Conservation (phyloP, 2,888 invertebrate species). For the Eilema griseolum region DNA sequence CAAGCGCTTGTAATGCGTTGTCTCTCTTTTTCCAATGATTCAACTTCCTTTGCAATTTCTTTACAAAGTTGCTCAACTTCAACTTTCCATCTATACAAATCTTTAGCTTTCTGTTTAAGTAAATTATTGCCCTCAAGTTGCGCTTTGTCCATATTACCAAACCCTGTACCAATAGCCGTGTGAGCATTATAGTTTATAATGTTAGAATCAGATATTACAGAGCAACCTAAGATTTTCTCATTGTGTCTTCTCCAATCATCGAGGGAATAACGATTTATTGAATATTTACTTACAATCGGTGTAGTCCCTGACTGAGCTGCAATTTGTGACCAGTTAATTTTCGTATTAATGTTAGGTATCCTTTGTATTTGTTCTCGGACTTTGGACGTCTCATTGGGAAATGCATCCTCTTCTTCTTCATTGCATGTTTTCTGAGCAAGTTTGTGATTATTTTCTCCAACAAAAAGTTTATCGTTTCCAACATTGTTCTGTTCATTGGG, state of each 20-base stretch:
- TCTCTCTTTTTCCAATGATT: slow-evolving; percentile 89
- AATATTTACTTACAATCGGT: slow-evolving; percentile 91
- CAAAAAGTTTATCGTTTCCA: not conserved
- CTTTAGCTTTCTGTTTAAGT: slow-evolving; percentile 88
- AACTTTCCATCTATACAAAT: slow-evolving; percentile 91
- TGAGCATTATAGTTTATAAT: slow-evolving; percentile 88
- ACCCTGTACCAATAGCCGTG: slow-evolving; percentile 88
- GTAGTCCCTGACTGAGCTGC: slow-evolving; percentile 86
- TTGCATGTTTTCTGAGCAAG: not conserved
- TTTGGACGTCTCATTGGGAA: too few relatives aligned
- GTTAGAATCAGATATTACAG: slow-evolving; percentile 83
- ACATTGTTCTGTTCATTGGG: not conserved
- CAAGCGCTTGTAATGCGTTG: slow-evolving; percentile 89
- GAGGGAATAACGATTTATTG: slow-evolving; percentile 90
- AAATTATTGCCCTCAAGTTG: slow-evolving; percentile 89
- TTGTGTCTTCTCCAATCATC: slow-evolving; percentile 91
- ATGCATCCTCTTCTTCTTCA: not conserved
- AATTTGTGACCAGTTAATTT: slow-evolving; percentile 89
- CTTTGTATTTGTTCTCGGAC: not conserved
- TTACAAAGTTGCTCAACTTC: slow-evolving; percentile 90
- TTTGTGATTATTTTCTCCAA: not conserved
- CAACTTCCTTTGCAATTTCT: slow-evolving; percentile 90
- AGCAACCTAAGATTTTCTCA: slow-evolving; percentile 81
- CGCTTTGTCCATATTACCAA: slow-evolving; percentile 88
- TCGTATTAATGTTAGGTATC: slow-evolving; percentile 90